A percentile compares a stretch with the other conserved stretches of the same genome.
Conservation (phyloP, 2,888 invertebrate species). For the Digitonthophagus gazella region DNA sequence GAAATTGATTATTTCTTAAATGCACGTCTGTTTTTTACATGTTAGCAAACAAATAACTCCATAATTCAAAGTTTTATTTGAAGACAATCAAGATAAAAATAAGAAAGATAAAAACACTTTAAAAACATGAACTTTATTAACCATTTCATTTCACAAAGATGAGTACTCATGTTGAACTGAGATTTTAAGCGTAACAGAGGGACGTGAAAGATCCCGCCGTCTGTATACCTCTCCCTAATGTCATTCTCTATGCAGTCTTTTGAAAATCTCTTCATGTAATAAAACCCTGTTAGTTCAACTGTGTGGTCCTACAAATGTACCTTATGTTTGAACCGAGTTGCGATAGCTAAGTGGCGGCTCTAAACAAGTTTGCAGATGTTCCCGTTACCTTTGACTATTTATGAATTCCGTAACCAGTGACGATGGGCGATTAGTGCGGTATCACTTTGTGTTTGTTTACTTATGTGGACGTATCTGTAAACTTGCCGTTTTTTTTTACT, state of each 20-base stretch:
- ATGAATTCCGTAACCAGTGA: too few relatives aligned
- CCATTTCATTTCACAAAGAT: constrained; percentile 49
- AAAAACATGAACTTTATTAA: constrained; percentile 50
- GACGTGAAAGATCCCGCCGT: constrained; percentile 34
- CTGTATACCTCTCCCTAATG: constrained; percentile 46
- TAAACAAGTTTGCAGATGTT: too few relatives aligned
- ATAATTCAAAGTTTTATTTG: too few relatives aligned
- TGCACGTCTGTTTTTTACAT: too few relatives aligned
- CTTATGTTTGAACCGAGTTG: constrained; percentile 27
- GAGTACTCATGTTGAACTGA: constrained; percentile 50
- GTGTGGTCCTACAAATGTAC: constrained; percentile 43
- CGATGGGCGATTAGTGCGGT: too few relatives aligned
- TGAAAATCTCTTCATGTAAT: constrained; percentile 45
- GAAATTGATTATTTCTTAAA: too few relatives aligned
- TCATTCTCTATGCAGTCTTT: constrained; percentile 50
- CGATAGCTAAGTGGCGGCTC: constrained; percentile 9
- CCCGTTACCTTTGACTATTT: too few relatives aligned
- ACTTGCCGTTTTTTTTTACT: constrained; percentile 4
- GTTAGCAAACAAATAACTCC: too few relatives aligned
- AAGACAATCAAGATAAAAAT: background rate
- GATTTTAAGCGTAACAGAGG: constrained; percentile 50
- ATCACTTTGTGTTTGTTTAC: too few relatives aligned
- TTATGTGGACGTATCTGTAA: background rate
- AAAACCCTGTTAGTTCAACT: constrained; percentile 48
- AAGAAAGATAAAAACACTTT: constrained; percentile 30